Evolutionary conservation across 2,888 invertebrate genomes (phyloP), one percentile per base, ranked within the genome.

Genomic region (Callyntrura sp.): DNA sequence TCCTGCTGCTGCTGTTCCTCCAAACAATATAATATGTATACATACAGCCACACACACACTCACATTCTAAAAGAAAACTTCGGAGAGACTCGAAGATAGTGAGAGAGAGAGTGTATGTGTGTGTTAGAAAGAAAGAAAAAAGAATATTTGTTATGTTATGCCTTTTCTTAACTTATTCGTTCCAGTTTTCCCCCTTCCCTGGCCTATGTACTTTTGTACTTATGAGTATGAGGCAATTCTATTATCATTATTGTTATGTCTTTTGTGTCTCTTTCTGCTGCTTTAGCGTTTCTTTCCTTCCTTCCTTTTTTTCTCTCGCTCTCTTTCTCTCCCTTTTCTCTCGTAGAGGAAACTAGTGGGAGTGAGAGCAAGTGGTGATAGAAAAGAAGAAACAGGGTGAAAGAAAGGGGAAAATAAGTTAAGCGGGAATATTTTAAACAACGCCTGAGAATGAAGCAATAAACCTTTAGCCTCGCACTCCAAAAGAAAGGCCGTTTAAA

Each of bases 171-270:
- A 73, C 85, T 73, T 85, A 85, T 84, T 83, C 81, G 79, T 51
- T 87, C 88, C 20, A 82, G 70, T 88, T 81, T 82, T 60, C 43
- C 60, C 79, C 79, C 55, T 60, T 79, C 55, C 12, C 79, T 43
- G 35, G 79, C 78, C 79, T 48, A 76, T 76, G 55, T 79, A 87
- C 85, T 86, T 65, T 43, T 86, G 73, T 87, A 87, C 87, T 81
- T 87, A 68, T 81, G 55, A 62, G 17, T 70, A 79, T 70, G 81
- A 82, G 76, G 88, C 88, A 81, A 88, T 88, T 81, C 88, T 81
- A 88, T 88, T 88, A 88, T 88, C 88, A 88, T 88, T 88, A 88
- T 73, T 88, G 73, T 88, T 88, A 88, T 88, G 88, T 82, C 88
- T 62, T 62, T 82, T 85, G 78, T 85, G 85, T 68, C 79, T 86